phyloP scores from a whole-genome alignment of 2,888 invertebrate species.

The Lucinisca nassula region DNA sequence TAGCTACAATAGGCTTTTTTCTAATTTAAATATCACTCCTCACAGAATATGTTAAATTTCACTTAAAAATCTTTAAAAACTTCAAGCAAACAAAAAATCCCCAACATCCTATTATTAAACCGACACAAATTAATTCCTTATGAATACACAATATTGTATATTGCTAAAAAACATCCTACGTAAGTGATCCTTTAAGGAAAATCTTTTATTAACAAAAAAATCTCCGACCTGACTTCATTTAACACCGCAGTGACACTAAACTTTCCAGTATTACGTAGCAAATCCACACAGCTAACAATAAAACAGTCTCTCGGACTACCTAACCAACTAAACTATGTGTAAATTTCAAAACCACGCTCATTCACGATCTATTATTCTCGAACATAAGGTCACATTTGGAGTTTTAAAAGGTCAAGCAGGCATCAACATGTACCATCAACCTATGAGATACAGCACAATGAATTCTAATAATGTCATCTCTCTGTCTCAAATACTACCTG shows the following conservation, averaged over 20 bases:
- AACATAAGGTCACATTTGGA: neutral
- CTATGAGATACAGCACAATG: neutral
- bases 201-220: too few species aligned
- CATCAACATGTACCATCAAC: neutral
- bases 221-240: neutral
- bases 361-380: constrained; percentile 2
- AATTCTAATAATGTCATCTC: neutral
- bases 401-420: neutral
- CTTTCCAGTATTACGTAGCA: neutral
- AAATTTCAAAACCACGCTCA: neutral
- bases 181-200: too few species aligned
- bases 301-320: neutral
- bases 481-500: neutral
- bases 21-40: too few species aligned
- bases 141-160: too few species aligned
- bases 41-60: too few species aligned
- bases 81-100: too few species aligned
- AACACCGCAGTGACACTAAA: neutral
- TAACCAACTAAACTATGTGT: neutral
- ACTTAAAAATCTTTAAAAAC: too few species aligned
- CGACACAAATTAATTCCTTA: too few species aligned
- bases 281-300: neutral
- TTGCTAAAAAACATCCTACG: too few species aligned
- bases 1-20: too few species aligned
- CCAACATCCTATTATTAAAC: too few species aligned